A percentile compares a stretch with the other conserved stretches of the same genome.
These are phyloP conservation scores for Electrophaes corylata DNA, from an alignment of 2,888 invertebrate species.

Conservation along the genomic window DNA sequence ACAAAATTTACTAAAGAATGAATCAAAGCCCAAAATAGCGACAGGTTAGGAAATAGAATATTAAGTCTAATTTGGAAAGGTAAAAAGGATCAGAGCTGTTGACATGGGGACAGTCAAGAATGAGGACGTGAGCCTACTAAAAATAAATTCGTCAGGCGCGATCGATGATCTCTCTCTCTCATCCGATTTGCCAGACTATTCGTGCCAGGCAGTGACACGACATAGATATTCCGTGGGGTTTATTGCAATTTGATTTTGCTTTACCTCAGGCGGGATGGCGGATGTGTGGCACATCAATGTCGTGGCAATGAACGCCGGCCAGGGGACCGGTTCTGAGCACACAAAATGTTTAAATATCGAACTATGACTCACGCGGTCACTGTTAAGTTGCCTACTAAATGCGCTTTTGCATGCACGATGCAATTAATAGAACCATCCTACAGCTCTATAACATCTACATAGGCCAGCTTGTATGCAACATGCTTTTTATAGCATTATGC, in stretches of 20 bases:
- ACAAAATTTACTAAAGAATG: no score
- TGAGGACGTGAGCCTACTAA: conserved; percentile 35
- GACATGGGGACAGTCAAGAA: conserved; percentile 32
- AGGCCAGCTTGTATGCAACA: background rate
- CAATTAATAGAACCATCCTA: conserved; percentile 25
- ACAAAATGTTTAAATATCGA: conserved; percentile 40
- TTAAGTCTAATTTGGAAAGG: conserved; percentile 15
- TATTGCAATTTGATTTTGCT: conserved; percentile 20
- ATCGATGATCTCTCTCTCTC: conserved; percentile 35
- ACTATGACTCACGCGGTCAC: conserved; percentile 48
- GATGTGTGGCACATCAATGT: conserved; percentile 35
- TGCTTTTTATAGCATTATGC: background rate
- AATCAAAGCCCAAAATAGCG: conserved; percentile 14
- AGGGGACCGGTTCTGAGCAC: conserved; percentile 50
- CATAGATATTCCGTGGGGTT: conserved; percentile 8
- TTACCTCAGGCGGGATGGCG: conserved; percentile 24
- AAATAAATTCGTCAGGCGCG: conserved; percentile 38
- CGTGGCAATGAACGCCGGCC: conserved; percentile 54
- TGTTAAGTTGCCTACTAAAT: conserved; percentile 26
- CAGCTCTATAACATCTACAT: background rate
- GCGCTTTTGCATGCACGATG: conserved; percentile 29
- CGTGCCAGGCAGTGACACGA: conserved; percentile 12
- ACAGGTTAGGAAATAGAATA: conserved; percentile 6
- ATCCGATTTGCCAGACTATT: conserved; percentile 23
- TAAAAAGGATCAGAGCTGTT: conserved; percentile 30